Base-by-base conservation (phyloP, 2,888 invertebrate species). In the Ferdinandea cuprea region DNA sequence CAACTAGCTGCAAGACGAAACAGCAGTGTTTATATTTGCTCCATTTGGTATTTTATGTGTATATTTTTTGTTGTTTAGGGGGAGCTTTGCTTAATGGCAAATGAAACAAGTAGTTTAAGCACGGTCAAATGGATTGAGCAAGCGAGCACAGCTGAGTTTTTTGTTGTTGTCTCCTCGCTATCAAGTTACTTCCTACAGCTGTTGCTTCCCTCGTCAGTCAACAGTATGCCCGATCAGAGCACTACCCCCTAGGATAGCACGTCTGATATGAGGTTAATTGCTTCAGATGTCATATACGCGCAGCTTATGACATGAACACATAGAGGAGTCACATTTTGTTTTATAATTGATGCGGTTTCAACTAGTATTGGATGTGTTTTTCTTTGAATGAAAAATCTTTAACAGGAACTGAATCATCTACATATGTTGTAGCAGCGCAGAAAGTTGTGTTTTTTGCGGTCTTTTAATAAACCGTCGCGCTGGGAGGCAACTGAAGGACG, bases 121-220 rank as follows among this genome's bases (percentile, higher is more conserved):
- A 59, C 56, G 11, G 37, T 21, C 21, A 13, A 11, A 30, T 1
- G 52, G 37, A 68, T 65, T 63, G 25, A 52, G n/a, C 25, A 30
- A 54, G 32, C 25, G 35, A 54, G 32, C 65, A 44, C 73, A 74
- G 68, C 52, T 59, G 21, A 17, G 32, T 15, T 28, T 73, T 25
- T 37, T 59, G 50, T 58, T 32, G 37, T 37, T 32, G 63, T 56
- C 15, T 46, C 8, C 50, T 80, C 42, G 54, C 72, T 77, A 81
- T 81, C 81, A 46, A 76, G 76, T 77, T 77, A 81, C 81, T 77
- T 77, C 81, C 81, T 81, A 71, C 71, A 77, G 77, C 76, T 81
- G 71, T 66, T 61, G 65, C 30, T 46, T 54, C 65, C 61, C 35
- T 32, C 42, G 32, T 50, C 56, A 21, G 30, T 66, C 30, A 35